Base-by-base conservation (phyloP, 92 coral and sea anemone species). In the Umimayanthus kanabou region DNA sequence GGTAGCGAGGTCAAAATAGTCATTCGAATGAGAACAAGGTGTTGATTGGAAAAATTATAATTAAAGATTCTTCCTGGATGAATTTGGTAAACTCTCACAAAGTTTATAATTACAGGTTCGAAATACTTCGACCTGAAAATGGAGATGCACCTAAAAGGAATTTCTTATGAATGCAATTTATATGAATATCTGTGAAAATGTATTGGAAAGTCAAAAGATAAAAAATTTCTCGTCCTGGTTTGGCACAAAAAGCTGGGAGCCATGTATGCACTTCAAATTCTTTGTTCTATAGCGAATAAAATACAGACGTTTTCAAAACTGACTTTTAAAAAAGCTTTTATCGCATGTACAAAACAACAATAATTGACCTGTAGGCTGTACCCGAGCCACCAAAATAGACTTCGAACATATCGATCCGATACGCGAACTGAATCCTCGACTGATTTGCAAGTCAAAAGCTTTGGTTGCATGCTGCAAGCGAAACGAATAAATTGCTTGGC, bases 401-500 rank as follows among this genome's bases (percentile, higher is more conserved):
- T 79, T 33, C 26, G 26, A 30, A 82, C 58, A 50, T 70, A 83
- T 28, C 28, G 65, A 70, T 83, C 47, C 77, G 10, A 57, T 83
- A 82, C 42, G 47, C 77, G 64, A 82, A 67, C n/a, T 76, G 50
- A 83, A 25, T 70, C 43, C 25, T 57, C 87, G 49, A 13, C 77
- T 70, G 78, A 83, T 83, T 83, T 83, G 87, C 87, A 83, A 83
- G 87, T 83, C 87, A 83, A 83, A 83, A 71, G 20, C 78, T 47
- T 47, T 83, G 87, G 28, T 70, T 83, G 33, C 78, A 45, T 83
- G 33, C 78, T 28, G 25, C 39, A 33, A 83, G 77, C 30, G 18
- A 73, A 80, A 80, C 18, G 37, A 72, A 29, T 72, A 20, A 80
- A 20, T 61, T 61, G 58, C 71, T 42, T 55, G 61, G 84, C 49